Base-by-base conservation (phyloP, 1,140 invertebrate species). In the Brachionus asplanchnoidis region DNA sequence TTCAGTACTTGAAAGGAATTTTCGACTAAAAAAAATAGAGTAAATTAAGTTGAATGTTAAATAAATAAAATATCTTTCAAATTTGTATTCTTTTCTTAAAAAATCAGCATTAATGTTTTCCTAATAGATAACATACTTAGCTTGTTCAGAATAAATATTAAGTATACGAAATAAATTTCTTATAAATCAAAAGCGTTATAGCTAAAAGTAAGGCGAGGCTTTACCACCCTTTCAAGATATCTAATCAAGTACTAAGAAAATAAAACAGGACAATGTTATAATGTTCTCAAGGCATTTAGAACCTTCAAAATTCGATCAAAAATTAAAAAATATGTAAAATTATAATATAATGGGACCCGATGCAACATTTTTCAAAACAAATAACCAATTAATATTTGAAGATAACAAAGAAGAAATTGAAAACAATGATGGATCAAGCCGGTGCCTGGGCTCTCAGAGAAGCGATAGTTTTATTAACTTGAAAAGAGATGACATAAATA, bases 101-200 rank as follows among this genome's bases (percentile, higher is more conserved):
- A 26, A 60, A 60, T 60, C 53, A 60, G 53, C 17, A 60, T 60
- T 11, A 23, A 26, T 20, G 26, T 60, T 60, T 60, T 20, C 2
- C 20, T 26, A 20, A 56, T 50, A 32, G 46, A 44, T 65, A 36
- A 53, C 26, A 60, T 26, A 85, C 66, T 82, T 28, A 42, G 32
- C 4, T 60, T 60, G 53, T 60, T 60, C 23, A 26, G 53, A 60
- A 60, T 9, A 60, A 6, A 60, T 20, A 60, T 73, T 26, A 77
- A 56, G 75, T 85, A 42, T 78, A 50, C 60, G 82, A 79, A 66
- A 79, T 85, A 44, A 82, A 23, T 42, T 56, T 46, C 68, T 68
- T 85, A 36, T 85, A 77, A 60, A 20, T 60, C 17, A 20, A 23
- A 60, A 11, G 53, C 53, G 20, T 60, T 60, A 60, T 60, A 20